Conservation (phyloP, 1,140 invertebrate genomes). For the Globodera ellingtonae region DNA sequence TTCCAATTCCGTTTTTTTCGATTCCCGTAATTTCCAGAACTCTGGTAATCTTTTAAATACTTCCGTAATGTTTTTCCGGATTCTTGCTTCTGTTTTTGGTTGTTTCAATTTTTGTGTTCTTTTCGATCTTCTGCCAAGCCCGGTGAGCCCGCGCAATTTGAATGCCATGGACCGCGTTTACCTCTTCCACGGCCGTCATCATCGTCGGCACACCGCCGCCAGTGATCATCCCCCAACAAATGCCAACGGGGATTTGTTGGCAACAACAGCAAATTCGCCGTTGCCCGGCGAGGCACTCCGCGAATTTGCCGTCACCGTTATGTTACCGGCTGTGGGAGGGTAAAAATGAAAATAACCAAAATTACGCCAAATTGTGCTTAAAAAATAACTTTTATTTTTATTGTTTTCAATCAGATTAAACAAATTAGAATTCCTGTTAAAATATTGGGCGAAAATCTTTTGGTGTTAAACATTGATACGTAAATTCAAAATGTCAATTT, state of each 20-base stretch:
- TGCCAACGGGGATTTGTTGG: not conserved
- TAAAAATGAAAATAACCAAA: not conserved
- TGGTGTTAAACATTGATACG: too few relatives aligned
- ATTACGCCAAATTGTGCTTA: not conserved
- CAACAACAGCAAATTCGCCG: not conserved
- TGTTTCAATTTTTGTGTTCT: not conserved
- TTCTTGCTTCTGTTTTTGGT: too few relatives aligned
- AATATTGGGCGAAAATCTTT: too few relatives aligned
- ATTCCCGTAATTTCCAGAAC: too few relatives aligned
- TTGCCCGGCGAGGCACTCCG: constrained; percentile 19
- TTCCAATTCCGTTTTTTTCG: too few relatives aligned
- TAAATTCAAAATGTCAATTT: too few relatives aligned
- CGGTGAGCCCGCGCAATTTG: constrained; percentile 11
- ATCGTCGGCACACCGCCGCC: not conserved
- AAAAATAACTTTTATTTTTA: not conserved
- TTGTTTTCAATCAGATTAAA: not conserved
- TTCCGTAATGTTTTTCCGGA: too few relatives aligned
- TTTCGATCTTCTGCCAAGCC: constrained; percentile 8
- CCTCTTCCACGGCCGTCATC: constrained; percentile 4
- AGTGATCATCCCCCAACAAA: not conserved
- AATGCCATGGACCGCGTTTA: not conserved
- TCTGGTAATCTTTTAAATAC: too few relatives aligned
- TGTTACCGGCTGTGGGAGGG: constrained; percentile 28
- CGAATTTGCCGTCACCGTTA: constrained; percentile 23
- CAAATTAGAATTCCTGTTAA: too few relatives aligned